A percentile compares a stretch with the other conserved stretches of the same genome.
Evolutionary conservation across 30 jellyfish, hydroid and myxozoan species (phyloP).

Genomic region (Chrysaora quinquecirrha): DNA sequence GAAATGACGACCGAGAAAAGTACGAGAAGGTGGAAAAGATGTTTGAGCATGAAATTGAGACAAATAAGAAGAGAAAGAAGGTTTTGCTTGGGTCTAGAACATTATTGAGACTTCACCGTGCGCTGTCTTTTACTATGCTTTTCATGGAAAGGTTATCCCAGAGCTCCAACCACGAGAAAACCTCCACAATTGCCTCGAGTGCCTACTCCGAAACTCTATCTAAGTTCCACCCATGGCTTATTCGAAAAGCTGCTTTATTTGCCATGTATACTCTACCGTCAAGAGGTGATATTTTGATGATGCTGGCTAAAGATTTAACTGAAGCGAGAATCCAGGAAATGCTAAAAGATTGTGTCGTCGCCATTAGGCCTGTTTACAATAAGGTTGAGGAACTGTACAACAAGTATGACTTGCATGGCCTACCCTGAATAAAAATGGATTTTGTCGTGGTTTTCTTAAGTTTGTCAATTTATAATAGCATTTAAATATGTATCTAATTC

Average conservation of each 20-base stretch:
- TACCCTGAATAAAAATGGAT: too few species aligned
- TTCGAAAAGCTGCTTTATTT: slow-evolving; percentile 86
- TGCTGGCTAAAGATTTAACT: slow-evolving; percentile 49
- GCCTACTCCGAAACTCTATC: slow-evolving; percentile 82
- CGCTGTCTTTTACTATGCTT: slow-evolving; percentile 82
- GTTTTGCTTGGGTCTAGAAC: slow-evolving; percentile 92
- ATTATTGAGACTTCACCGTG: slow-evolving; percentile 89
- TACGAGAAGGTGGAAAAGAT: slow-evolving; percentile 70
- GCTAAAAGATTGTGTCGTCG: slow-evolving; percentile 65
- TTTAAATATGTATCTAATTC: too few species aligned
- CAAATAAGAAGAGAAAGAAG: slow-evolving; percentile 59
- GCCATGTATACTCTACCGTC: slow-evolving; percentile 95
- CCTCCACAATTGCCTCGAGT: slow-evolving; percentile 79
- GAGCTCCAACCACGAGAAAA: slow-evolving; percentile 70
- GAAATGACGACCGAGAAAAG: slow-evolving; percentile 46
- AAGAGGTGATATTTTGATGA: slow-evolving; percentile 71
- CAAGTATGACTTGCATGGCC: slow-evolving; percentile 80
- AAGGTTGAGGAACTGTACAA: slow-evolving; percentile 76
- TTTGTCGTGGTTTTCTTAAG: too few species aligned
- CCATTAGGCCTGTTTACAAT: slow-evolving; percentile 66
- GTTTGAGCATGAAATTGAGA: slow-evolving; percentile 82
- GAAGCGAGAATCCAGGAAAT: slow-evolving; percentile 58
- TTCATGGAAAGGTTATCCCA: slow-evolving; percentile 79
- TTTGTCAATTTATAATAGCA: too few species aligned
- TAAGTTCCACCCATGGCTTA: slow-evolving; percentile 90